Conservation (phyloP, 2,888 invertebrate species). For the Platycheirus rosarum region DNA sequence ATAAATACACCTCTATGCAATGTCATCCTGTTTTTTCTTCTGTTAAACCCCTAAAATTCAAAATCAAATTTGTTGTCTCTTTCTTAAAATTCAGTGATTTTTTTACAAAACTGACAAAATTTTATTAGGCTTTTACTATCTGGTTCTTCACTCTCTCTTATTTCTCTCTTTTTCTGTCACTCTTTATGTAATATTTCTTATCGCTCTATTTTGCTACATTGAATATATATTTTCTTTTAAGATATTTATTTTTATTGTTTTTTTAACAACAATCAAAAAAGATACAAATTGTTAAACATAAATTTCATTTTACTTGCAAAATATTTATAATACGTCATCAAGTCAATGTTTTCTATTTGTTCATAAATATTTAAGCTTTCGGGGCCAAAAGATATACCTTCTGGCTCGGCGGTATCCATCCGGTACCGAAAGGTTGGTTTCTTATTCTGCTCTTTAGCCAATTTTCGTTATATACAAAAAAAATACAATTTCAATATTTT, state of each 20-base stretch:
- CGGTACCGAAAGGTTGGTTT: conserved; percentile 78
- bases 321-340: conserved; percentile 54
- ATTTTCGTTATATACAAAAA: conserved; percentile 36
- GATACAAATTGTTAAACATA: conserved; percentile 15
- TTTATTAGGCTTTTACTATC: too few relatives aligned
- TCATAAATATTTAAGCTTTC: conserved; percentile 76
- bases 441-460: conserved; percentile 50
- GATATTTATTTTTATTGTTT: conserved; percentile 11
- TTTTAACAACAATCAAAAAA: conserved; percentile 9
- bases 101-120: too few relatives aligned
- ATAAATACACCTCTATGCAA: conserved; percentile 58
- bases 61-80: background rate
- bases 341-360: conserved; percentile 73
- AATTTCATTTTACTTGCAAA: conserved; percentile 44
- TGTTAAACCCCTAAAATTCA: background rate
- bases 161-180: background rate
- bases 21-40: conserved; percentile 11
- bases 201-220: conserved; percentile 34
- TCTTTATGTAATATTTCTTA: background rate
- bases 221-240: conserved; percentile 31
- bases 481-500: conserved; percentile 20
- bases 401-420: conserved; percentile 78
- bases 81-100: conserved; percentile 17
- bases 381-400: conserved; percentile 79
- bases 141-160: background rate